Conservation (phyloP, 1,140 invertebrate genomes). For the Steinernema feltiae region DNA sequence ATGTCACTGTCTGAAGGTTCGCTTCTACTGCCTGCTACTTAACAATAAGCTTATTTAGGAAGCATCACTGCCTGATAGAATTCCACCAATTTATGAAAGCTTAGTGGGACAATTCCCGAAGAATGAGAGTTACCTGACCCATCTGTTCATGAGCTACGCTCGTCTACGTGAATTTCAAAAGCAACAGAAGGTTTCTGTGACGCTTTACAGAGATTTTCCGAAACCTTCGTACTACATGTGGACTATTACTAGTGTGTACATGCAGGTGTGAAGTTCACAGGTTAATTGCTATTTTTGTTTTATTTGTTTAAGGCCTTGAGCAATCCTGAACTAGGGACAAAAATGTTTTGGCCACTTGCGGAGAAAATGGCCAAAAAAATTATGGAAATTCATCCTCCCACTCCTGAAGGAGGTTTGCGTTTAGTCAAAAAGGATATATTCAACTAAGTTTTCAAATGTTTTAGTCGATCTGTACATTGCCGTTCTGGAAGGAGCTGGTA, state of each 20-base stretch:
- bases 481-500: background rate
- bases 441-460: background rate
- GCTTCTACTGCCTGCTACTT: background rate
- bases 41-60: background rate
- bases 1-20: background rate
- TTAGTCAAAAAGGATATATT: background rate
- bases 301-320: background rate
- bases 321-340: background rate
- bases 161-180: background rate
- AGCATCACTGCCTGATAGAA: background rate
- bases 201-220: background rate
- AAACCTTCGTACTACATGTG: background rate
- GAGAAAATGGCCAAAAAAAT: background rate
- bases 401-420: background rate
- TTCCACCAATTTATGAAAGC: background rate
- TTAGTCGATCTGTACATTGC: background rate
- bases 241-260: background rate
- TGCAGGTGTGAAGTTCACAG: background rate
- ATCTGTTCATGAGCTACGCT: background rate
- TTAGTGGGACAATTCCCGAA: background rate
- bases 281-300: background rate
- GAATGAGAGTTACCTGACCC: background rate
- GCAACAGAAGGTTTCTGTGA: background rate
- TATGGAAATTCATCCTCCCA: background rate
- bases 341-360: background rate